phyloP scores from a whole-genome alignment of 1,140 invertebrate species.

The Conopomorpha cramerella region DNA sequence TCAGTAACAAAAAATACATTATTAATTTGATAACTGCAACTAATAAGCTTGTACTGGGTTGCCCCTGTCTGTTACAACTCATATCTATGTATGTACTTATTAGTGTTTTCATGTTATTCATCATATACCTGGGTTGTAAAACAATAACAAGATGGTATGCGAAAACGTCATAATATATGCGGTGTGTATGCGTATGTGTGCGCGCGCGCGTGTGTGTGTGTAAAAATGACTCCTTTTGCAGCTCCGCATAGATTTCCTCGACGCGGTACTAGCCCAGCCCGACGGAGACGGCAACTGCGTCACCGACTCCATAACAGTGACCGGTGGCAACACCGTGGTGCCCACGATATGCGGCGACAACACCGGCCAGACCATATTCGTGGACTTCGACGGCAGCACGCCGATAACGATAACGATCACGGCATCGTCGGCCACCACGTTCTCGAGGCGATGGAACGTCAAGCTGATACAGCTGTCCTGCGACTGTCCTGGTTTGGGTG shows the following conservation, averaged over 20 bases:
- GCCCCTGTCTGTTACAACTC: too few species aligned
- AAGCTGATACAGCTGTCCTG: constrained; percentile 76
- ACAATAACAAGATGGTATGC: too few species aligned
- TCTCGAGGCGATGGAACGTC: constrained; percentile 76
- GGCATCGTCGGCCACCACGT: constrained; percentile 63
- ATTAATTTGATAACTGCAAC: too few species aligned
- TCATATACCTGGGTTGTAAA: too few species aligned
- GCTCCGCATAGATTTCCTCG: constrained; percentile 77
- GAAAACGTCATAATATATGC: too few species aligned
- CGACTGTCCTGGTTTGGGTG: constrained; percentile 67
- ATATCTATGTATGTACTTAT: too few species aligned
- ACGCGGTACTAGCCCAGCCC: constrained; percentile 73
- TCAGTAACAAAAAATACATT: too few species aligned
- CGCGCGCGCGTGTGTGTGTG: too few species aligned
- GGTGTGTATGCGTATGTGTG: too few species aligned
- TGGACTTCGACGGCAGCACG: constrained; percentile 72
- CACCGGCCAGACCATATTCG: constrained; percentile 79
- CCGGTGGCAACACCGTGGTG: constrained; percentile 68
- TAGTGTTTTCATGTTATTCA: too few species aligned
- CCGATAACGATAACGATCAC: constrained; percentile 72
- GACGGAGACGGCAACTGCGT: constrained; percentile 72
- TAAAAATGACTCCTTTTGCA: too few species aligned
- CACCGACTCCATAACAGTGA: constrained; percentile 71
- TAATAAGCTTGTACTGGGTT: too few species aligned
- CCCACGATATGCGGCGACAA: constrained; percentile 81